These are phyloP conservation scores for Girardia tigrina DNA, from an alignment of 2,888 invertebrate genomes.

Conservation along the genomic window DNA sequence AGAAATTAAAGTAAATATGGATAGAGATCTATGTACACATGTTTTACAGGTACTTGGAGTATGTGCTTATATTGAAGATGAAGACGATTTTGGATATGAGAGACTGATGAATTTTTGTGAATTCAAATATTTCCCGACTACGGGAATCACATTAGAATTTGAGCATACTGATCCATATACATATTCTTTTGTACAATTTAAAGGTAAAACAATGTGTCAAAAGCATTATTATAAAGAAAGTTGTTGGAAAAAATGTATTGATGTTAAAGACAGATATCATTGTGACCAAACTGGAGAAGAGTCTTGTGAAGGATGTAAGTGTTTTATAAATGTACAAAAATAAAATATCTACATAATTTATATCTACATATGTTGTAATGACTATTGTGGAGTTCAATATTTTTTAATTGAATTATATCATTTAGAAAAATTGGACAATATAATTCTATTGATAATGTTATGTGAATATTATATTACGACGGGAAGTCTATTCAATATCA, in stretches of 20 bases:
- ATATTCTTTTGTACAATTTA: background rate
- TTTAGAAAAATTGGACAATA: too few species aligned
- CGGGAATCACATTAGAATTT: background rate
- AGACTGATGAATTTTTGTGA: background rate
- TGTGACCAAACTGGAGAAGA: background rate
- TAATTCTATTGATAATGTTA: too few species aligned
- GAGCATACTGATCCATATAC: background rate
- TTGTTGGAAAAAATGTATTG: background rate
- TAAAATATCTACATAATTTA: too few species aligned
- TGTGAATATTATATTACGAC: too few species aligned
- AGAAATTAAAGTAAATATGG: too few species aligned
- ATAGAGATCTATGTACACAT: too few species aligned
- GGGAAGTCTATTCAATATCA: too few species aligned
- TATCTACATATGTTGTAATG: too few species aligned
- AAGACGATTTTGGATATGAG: background rate
- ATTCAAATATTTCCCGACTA: background rate
- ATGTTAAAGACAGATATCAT: background rate
- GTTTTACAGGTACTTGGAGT: background rate
- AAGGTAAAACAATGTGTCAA: background rate
- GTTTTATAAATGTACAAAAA: too few species aligned
- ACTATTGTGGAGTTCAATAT: too few species aligned
- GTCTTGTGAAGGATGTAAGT: background rate
- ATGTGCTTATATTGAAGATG: background rate
- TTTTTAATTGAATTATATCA: too few species aligned
- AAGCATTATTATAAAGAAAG: background rate